Conservation (phyloP, 2,113 vertebrate species). For the Grallaria varia region DNA sequence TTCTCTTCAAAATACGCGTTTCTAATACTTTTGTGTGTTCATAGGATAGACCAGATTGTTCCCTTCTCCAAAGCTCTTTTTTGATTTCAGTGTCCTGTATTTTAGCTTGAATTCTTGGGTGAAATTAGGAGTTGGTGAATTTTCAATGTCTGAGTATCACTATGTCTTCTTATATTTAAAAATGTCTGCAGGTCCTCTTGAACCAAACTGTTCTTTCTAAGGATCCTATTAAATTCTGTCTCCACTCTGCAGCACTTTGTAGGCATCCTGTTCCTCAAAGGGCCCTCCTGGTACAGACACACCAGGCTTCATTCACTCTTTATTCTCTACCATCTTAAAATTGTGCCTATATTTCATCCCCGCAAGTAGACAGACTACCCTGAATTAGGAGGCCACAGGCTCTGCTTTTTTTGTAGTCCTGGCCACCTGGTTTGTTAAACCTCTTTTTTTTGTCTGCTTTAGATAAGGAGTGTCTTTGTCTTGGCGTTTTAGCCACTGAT, state of each 20-base stretch:
- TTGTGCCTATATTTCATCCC: background rate
- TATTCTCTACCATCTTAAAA: background rate
- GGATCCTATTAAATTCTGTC: background rate
- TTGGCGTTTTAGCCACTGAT: background rate
- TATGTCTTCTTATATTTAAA: background rate
- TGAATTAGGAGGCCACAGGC: background rate
- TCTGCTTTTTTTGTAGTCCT: background rate
- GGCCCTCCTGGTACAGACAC: background rate
- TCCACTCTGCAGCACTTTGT: background rate
- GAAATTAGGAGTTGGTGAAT: background rate
- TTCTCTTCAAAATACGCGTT: background rate
- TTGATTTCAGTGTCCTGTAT: background rate
- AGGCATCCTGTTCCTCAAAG: background rate
- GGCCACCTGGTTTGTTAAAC: background rate
- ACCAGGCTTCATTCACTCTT: background rate
- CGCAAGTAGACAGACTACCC: background rate
- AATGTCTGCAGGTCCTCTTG: background rate
- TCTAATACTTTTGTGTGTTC: background rate
- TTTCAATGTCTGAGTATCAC: background rate
- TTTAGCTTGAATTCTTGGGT: background rate
- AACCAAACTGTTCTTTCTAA: background rate
- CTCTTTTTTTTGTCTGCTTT: background rate
- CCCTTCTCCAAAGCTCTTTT: background rate
- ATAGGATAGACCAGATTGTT: rapidly evolving
- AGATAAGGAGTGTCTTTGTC: background rate